These are phyloP conservation scores for Pseudotriccus pelzelni DNA, from an alignment of 2,797 vertebrate genomes.

Conservation along the genomic window DNA sequence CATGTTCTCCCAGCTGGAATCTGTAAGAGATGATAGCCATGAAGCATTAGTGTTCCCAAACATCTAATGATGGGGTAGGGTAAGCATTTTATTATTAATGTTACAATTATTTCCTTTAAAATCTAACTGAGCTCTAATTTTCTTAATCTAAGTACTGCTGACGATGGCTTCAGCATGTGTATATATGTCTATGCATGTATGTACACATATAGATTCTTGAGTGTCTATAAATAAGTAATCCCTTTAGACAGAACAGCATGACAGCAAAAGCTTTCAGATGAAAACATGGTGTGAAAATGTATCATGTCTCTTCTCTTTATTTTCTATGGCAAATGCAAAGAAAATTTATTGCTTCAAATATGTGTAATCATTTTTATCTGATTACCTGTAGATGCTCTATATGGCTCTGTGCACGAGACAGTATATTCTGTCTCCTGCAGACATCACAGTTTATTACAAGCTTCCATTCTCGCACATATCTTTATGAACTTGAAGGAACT, in stretches of 20 bases:
- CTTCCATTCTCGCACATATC: slow-evolving; percentile 58
- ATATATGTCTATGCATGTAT: background rate
- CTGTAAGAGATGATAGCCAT: background rate
- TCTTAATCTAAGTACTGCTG: background rate
- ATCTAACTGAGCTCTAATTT: slow-evolving; percentile 3
- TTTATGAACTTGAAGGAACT: slow-evolving; percentile 61
- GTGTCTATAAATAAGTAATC: slow-evolving; percentile 15
- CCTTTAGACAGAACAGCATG: slow-evolving; percentile 1
- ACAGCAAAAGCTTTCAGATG: slow-evolving; percentile 29
- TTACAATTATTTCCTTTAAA: background rate
- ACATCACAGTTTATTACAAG: slow-evolving; percentile 55
- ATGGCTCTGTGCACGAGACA: background rate
- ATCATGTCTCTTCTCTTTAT: slow-evolving; percentile 29
- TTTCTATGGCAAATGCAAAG: slow-evolving; percentile 50
- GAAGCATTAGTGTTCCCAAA: slow-evolving; percentile 30
- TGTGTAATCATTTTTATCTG: slow-evolving; percentile 63
- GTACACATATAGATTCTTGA: background rate
- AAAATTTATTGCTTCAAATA: slow-evolving; percentile 63
- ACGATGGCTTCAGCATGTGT: background rate
- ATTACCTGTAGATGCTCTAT: slow-evolving; percentile 62
- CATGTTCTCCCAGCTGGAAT: slow-evolving; percentile 41
- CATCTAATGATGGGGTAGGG: background rate
- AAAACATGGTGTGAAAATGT: slow-evolving; percentile 54
- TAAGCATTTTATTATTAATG: background rate
- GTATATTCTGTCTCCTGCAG: slow-evolving; percentile 39